These are phyloP conservation scores for Indri indri DNA, from an alignment of 2,113 vertebrate genomes.

Conservation along the genomic window DNA sequence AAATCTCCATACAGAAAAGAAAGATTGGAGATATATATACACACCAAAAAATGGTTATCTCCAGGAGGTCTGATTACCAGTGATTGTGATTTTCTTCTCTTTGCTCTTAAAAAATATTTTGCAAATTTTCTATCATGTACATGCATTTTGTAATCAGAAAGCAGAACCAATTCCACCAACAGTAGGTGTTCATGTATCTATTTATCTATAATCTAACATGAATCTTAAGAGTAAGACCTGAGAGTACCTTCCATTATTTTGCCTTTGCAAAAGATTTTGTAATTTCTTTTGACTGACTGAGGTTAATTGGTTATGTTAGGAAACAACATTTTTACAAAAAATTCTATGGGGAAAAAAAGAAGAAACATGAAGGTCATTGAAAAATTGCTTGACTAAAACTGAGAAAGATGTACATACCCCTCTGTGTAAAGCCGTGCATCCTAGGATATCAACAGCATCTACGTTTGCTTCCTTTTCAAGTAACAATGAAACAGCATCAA, in stretches of 20 bases:
- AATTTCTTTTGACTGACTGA: not conserved
- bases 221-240: not conserved
- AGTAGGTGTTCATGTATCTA: not conserved
- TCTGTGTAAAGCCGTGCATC: conserved; percentile 95
- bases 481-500: conserved; percentile 94
- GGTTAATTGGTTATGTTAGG: not conserved
- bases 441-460: conserved; percentile 90
- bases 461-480: conserved; percentile 95
- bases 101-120: not conserved
- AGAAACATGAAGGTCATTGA: not conserved
- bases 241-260: not conserved
- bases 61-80: not conserved
- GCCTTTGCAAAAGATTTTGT: not conserved
- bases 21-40: not conserved
- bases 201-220: not conserved
- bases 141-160: not conserved
- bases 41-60: not conserved
- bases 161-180: not conserved
- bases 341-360: no score
- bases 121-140: not conserved
- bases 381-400: not conserved
- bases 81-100: conserved; percentile 3
- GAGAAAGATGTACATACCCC: conserved; percentile 86
- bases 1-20: not conserved
- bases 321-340: not conserved